Evolutionary conservation across 2,888 invertebrate genomes (phyloP), one percentile per base, ranked within the genome.

Genomic region (Coenonympha glycerion): DNA sequence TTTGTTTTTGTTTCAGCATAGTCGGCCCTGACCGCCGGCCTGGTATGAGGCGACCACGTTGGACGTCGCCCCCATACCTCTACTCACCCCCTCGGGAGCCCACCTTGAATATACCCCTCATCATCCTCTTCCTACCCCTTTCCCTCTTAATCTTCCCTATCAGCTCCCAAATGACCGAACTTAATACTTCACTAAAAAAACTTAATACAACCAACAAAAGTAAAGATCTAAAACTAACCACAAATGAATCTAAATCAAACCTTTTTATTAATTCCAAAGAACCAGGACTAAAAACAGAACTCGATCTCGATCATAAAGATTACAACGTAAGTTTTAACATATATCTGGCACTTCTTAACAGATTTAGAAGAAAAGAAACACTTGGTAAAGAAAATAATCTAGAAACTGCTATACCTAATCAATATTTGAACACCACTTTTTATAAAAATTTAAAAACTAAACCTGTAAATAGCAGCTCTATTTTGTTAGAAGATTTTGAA

Each of bases 21-120:
- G 58, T 59, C 61, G 57, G 57, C 59, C 51, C 48, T 62, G 53
- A 64, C 49, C 55, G 61, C 61, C 62, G 61, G 58, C 63, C 59
- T 81, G 86, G 84, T 71, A 86, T 86, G 86, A 81, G 77, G 83
- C 77, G 72, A 65, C 68, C 67, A 68, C 69, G 66, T 67, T 71
- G 65, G 60, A 68, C 61, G 64, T 48, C 66, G 58, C 62, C 73
- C 75, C 73, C 64, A 49, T 61, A 74, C 76, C 76, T 76, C 69
- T 72, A 62, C 67, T 76, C 71, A 75, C 61, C 82, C 80, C 75
- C 77, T 65, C 74, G 67, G 68, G 81, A 70, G 61, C 63, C 71
- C 58, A 66, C 66, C 76, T 77, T 76, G 56, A 77, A 69, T 51
- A 65, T 68, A 64, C 56, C 76, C 65, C 62, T 65, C 57, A 50